These are phyloP conservation scores for Barnardius zonarius DNA, from an alignment of 2,113 vertebrate genomes.

Conservation along the genomic window DNA sequence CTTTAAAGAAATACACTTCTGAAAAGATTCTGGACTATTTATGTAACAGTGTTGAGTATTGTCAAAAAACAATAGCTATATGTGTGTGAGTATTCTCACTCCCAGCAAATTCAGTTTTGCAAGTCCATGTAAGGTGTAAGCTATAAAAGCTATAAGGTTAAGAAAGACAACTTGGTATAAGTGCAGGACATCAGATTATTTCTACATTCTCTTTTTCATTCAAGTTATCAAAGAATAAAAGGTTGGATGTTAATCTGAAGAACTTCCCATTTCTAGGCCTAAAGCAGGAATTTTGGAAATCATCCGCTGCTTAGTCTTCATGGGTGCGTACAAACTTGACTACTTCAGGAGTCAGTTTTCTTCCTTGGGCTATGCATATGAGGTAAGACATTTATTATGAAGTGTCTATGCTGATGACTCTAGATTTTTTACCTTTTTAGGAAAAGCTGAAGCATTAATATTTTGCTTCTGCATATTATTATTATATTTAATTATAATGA, in stretches of 20 bases:
- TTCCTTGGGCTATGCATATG: conserved; percentile 55
- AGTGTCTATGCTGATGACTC: background rate
- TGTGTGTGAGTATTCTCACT: background rate
- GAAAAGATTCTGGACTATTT: background rate
- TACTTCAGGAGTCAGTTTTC: conserved; percentile 65
- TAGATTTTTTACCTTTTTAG: background rate
- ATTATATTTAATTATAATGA: background rate
- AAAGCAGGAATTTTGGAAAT: conserved; percentile 76
- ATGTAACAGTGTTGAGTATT: background rate
- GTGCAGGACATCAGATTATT: background rate
- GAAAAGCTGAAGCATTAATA: background rate
- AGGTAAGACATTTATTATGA: conserved; percentile 77
- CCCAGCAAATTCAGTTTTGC: background rate
- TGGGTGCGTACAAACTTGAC: conserved; percentile 64
- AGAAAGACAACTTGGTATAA: background rate
- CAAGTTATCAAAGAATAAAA: background rate
- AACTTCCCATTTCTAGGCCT: conserved; percentile 67
- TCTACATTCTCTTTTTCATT: background rate
- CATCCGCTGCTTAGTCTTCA: conserved; percentile 76
- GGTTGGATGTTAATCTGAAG: background rate
- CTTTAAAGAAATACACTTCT: background rate
- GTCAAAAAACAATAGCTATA: background rate
- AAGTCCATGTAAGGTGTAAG: background rate
- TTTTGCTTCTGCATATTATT: background rate
- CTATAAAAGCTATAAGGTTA: background rate